phyloP scores from a whole-genome alignment of 2,888 invertebrate genomes.

The Microplitis deprimator region DNA sequence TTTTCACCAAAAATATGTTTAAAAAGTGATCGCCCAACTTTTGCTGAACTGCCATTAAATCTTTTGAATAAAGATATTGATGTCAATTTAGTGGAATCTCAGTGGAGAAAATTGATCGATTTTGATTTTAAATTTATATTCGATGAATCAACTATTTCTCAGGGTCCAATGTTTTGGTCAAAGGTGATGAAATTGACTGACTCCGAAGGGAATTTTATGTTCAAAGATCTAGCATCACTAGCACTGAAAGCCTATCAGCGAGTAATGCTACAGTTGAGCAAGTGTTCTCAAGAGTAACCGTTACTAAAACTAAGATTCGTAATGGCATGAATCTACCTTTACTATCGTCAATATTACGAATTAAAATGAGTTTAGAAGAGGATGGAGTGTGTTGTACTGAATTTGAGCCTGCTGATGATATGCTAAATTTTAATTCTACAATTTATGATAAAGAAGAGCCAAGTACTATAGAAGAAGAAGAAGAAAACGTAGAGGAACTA shows the following conservation, averaged over 20 bases:
- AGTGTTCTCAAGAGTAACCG: constrained; percentile 46
- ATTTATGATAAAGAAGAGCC: neutral
- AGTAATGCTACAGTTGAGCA: constrained; percentile 47
- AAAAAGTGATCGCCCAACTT: neutral
- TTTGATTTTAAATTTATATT: too few relatives aligned
- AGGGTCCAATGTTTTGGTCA: constrained; percentile 4
- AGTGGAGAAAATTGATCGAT: neutral
- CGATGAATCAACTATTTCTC: too few relatives aligned
- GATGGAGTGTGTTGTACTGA: constrained; percentile 2
- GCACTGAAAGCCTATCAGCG: constrained; percentile 28
- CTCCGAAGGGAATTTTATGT: neutral
- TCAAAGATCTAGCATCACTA: constrained; percentile 26
- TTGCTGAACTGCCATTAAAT: neutral
- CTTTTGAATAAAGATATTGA: neutral
- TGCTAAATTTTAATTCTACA: too few relatives aligned
- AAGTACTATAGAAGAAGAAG: neutral
- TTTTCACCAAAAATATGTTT: neutral
- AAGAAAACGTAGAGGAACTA: neutral
- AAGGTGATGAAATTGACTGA: neutral
- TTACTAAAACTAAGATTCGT: constrained; percentile 43
- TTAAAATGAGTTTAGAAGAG: neutral
- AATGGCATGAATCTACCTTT: constrained; percentile 38
- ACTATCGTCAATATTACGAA: constrained; percentile 32
- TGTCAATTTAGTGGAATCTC: neutral
- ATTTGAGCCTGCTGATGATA: neutral